Evolutionary conservation across 1,140 invertebrate species (phyloP).

Genomic region (Tetraneura akinire): DNA sequence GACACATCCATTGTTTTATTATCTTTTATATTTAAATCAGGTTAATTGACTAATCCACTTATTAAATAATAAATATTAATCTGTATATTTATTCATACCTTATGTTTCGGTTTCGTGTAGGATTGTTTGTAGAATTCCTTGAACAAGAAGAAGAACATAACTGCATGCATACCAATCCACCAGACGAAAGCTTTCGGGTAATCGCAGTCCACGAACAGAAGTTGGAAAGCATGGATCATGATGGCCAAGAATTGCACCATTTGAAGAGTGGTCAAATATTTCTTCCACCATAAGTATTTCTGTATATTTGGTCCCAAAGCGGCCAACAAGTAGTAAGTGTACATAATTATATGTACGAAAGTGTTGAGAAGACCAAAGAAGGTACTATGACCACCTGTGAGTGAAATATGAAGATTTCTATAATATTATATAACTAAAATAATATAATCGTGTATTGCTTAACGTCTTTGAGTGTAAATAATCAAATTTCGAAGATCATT

Average conservation of each 20-base stretch:
- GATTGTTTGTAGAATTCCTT: conserved; percentile 74
- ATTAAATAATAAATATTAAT: too few species aligned
- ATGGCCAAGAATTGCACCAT: conserved; percentile 84
- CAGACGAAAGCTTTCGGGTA: conserved; percentile 76
- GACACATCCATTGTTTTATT: too few species aligned
- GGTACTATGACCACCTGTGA: conserved; percentile 71
- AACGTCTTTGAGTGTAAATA: too few species aligned
- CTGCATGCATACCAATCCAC: conserved; percentile 73
- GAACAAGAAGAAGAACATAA: conserved; percentile 80
- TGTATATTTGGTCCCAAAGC: conserved; percentile 82
- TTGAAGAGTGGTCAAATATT: conserved; percentile 83
- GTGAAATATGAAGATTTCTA: background rate
- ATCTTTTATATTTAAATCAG: too few species aligned
- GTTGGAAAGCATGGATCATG: conserved; percentile 78
- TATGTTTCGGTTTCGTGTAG: conserved; percentile 61
- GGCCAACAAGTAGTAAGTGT: conserved; percentile 84
- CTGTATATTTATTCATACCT: conserved; percentile 39
- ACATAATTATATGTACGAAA: conserved; percentile 90
- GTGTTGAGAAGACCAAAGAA: conserved; percentile 86
- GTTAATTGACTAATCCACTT: too few species aligned
- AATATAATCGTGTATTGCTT: too few species aligned
- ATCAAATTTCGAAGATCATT: too few species aligned
- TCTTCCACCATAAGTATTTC: conserved; percentile 93
- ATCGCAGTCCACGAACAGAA: conserved; percentile 83
- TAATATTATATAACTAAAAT: too few species aligned